Percentiles rank a stretch among this genome's conserved stretches.
phyloP scores from a whole-genome alignment of 1,140 invertebrate genomes.

The Solenopsis fugax region DNA sequence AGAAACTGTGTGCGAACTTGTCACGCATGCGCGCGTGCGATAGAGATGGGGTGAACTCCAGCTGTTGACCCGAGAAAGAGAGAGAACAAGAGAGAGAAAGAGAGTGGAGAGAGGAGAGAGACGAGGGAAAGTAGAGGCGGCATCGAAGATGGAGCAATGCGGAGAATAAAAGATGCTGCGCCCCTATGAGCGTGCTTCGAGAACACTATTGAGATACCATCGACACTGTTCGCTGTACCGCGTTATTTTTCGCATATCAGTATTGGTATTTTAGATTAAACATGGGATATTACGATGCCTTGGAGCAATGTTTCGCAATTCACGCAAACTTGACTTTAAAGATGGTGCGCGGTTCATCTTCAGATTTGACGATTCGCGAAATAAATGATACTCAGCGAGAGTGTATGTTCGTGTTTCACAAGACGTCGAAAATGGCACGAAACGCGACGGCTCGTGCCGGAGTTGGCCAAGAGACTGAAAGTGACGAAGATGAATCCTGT shows the following conservation, averaged over 20 bases:
- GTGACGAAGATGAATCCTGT: constrained; percentile 50
- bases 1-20: not conserved
- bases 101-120: not conserved
- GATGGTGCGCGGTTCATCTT: not conserved
- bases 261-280: constrained; percentile 20
- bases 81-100: not conserved
- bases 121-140: not conserved
- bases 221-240: not conserved
- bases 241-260: not conserved
- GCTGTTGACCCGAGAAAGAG: constrained; percentile 27
- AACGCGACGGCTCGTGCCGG: constrained; percentile 16
- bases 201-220: not conserved
- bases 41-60: constrained; percentile 14
- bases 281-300: not conserved
- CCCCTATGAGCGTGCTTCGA: not conserved
- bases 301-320: constrained; percentile 15
- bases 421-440: constrained; percentile 37
- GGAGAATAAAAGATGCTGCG: constrained; percentile 3
- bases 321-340: constrained; percentile 17
- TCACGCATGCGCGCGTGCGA: constrained; percentile 37
- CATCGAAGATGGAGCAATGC: not conserved
- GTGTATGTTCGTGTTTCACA: constrained; percentile 11
- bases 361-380: constrained; percentile 8
- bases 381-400: not conserved
- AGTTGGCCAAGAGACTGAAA: constrained; percentile 50